These are phyloP conservation scores for Cheilosia variabilis DNA, from an alignment of 2,888 invertebrate genomes.

Conservation along the genomic window DNA sequence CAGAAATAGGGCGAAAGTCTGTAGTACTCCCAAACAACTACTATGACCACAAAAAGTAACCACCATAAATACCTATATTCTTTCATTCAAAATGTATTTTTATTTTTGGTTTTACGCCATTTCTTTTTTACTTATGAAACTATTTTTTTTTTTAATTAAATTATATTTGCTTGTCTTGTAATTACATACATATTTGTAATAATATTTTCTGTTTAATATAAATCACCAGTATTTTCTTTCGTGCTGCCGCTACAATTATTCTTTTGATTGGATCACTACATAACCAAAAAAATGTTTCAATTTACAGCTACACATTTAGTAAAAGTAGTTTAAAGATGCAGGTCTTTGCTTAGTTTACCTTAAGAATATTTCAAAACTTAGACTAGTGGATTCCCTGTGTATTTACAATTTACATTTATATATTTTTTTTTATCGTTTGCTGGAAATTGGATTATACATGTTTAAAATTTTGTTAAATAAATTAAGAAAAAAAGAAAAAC, in stretches of 20 bases:
- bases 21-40: too few relatives aligned
- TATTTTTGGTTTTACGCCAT: slow-evolving; percentile 19
- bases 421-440: neutral
- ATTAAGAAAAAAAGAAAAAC: neutral
- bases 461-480: neutral
- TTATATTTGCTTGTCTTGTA: slow-evolving; percentile 26
- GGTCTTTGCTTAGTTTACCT: slow-evolving; percentile 10
- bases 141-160: slow-evolving; percentile 7
- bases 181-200: slow-evolving; percentile 17
- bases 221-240: slow-evolving; percentile 63
- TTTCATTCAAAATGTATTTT: slow-evolving; percentile 67
- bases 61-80: too few relatives aligned
- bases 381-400: neutral
- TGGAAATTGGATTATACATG: neutral
- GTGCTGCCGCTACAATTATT: slow-evolving; percentile 11
- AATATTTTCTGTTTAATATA: slow-evolving; percentile 46
- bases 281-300: slow-evolving; percentile 6
- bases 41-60: too few relatives aligned
- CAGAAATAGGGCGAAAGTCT: too few relatives aligned
- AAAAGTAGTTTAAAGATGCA: slow-evolving; percentile 33
- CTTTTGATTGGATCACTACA: slow-evolving; percentile 24
- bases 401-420: slow-evolving; percentile 53
- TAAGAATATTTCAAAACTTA: slow-evolving; percentile 19
- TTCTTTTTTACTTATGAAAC: slow-evolving; percentile 37
- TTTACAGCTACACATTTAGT: slow-evolving; percentile 40